Evolutionary conservation across 2,113 vertebrate species (phyloP), one percentile per base, ranked within the genome.

Genomic region (Onychostruthus taczanowskii): DNA sequence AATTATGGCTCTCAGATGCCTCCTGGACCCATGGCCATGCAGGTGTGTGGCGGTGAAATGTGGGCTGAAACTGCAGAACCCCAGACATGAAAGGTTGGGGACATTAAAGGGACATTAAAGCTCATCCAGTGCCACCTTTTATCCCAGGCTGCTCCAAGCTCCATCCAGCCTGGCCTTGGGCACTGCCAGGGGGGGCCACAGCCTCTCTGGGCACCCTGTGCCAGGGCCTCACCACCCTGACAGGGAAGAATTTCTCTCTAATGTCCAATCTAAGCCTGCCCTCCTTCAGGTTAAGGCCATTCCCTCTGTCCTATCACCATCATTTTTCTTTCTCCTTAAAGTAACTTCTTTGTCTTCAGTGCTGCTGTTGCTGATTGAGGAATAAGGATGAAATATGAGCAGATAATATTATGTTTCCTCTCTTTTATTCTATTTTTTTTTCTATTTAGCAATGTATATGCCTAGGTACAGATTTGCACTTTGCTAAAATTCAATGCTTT

Each of bases 1-100:
- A 99, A 98, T 95, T 99, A 99, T 26, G 98, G 98, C n/a, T 98
- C 98, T 49, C 99, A 99, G 84, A 98, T 99, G 98, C 97, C 99
- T 55, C 98, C 98, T 9, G 99, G 98, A 92, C 93, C 99, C 39
- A 99, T 99, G 97, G 69, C 98, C 41, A 99, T 99, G 98, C 99
- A 99, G 99, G 99, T 99, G 94, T 27, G 96, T 97, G 75, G 12
- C 33, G 16, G 0, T 12, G 43, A 37, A 43, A 24, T 4, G 10
- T 24, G 68, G 35, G 3, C 27, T 50, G 46, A 9, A 49, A 13
- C 37, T 68, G 21, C 27, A 77, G 55, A 35, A 4, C 58, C 35
- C 12, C 70, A 62, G 47, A 0, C 5, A 63, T 41, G 11, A 41
- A 41, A 41, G 63, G 17, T n/a, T 49, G 62, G 72, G 35, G 12